phyloP scores from a whole-genome alignment of 2,888 invertebrate species.

The Mycogona germanica region DNA sequence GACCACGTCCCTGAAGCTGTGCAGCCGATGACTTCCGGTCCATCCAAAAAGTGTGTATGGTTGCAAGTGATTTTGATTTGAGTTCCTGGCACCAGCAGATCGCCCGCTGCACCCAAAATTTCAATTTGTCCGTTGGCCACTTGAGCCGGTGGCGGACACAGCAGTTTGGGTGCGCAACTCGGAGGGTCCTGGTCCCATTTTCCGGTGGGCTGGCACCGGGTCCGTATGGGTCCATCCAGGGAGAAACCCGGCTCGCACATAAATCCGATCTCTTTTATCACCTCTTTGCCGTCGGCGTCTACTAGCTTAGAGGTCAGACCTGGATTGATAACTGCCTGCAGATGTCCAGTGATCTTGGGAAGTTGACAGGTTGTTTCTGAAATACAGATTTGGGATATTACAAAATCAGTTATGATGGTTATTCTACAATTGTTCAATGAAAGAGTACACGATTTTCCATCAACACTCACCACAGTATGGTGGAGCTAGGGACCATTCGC shows the following conservation, averaged over 20 bases:
- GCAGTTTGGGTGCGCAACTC: not conserved
- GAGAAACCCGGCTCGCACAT: slow-evolving; percentile 8
- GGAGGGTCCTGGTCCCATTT: slow-evolving; percentile 8
- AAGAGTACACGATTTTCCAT: no score
- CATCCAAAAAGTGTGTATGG: not conserved
- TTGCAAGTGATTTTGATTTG: not conserved
- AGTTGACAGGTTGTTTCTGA: slow-evolving; percentile 2
- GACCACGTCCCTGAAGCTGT: slow-evolving; percentile 11
- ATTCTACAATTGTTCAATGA: no score
- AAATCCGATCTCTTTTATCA: slow-evolving; percentile 12
- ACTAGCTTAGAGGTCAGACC: not conserved
- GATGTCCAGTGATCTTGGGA: slow-evolving; percentile 4
- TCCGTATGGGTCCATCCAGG: slow-evolving; percentile 6
- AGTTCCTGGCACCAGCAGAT: slow-evolving; percentile 11
- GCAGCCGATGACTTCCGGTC: slow-evolving; percentile 3
- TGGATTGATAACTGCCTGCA: slow-evolving; percentile 7
- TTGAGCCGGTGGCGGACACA: slow-evolving; percentile 3
- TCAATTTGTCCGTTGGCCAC: not conserved
- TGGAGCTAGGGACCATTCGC: slow-evolving; percentile 2
- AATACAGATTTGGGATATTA: not conserved
- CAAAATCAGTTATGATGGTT: not conserved
- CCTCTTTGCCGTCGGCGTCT: slow-evolving; percentile 13
- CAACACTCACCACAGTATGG: slow-evolving; percentile 15
- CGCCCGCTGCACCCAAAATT: slow-evolving; percentile 2
- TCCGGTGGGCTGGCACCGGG: slow-evolving; percentile 2